phyloP scores from a whole-genome alignment of 92 coral and sea anemone genomes.

The Bergia sp. region DNA sequence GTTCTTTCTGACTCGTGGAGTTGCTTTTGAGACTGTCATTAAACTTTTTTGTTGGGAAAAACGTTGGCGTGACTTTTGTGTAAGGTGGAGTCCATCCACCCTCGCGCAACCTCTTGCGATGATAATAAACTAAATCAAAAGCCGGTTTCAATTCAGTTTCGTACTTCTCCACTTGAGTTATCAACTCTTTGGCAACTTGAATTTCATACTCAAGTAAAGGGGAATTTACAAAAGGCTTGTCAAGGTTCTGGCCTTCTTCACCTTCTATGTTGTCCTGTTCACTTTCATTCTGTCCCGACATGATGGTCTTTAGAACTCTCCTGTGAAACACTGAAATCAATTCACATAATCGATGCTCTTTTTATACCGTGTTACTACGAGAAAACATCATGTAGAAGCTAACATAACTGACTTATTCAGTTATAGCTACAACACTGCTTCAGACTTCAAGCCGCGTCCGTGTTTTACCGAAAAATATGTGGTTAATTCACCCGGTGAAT shows the following conservation, averaged over 20 bases:
- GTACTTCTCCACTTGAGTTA: conserved; percentile 45
- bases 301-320: neutral
- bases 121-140: conserved; percentile 52
- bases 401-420: neutral
- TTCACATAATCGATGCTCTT: neutral
- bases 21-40: conserved; percentile 24
- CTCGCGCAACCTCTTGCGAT: conserved; percentile 56
- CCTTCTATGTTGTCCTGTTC: neutral
- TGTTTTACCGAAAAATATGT: neutral
- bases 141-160: conserved; percentile 55
- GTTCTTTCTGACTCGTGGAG: conserved; percentile 27
- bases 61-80: neutral
- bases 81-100: conserved; percentile 27
- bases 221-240: neutral
- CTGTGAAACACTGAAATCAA: neutral
- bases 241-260: neutral
- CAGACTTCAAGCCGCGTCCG: neutral
- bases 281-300: conserved; percentile 10
- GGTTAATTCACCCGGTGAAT: conserved; percentile 11
- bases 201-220: conserved; percentile 31
- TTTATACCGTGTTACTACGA: too few species aligned
- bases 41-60: conserved; percentile 34
- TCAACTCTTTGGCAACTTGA: conserved; percentile 26
- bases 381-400: neutral
- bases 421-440: neutral